Conservation (phyloP, 1,140 invertebrate genomes). For the Agrilus planipennis region DNA sequence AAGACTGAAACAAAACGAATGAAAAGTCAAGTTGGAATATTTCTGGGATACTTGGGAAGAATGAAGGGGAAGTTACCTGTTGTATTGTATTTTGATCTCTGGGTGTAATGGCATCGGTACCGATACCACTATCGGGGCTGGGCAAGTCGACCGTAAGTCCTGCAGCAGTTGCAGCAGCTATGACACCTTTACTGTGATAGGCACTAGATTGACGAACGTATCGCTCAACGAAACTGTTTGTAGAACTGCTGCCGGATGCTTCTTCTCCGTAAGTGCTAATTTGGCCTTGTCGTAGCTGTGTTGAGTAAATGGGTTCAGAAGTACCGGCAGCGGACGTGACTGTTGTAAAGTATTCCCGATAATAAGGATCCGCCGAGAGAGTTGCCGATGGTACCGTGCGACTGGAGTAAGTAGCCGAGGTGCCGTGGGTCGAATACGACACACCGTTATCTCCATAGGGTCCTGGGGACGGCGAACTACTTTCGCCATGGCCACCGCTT, state of each 20-base stretch:
- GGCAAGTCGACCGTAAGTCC: slow-evolving; percentile 82
- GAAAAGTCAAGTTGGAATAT: too few relatives aligned
- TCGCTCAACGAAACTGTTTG: slow-evolving; percentile 38
- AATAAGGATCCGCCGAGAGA: slow-evolving; percentile 37
- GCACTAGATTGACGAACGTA: slow-evolving; percentile 42
- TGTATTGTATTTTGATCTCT: slow-evolving; percentile 76
- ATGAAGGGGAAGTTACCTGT: slow-evolving; percentile 68
- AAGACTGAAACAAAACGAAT: slow-evolving; percentile 59
- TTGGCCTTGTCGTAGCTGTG: slow-evolving; percentile 39
- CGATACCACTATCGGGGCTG: slow-evolving; percentile 84
- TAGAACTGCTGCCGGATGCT: slow-evolving; percentile 30
- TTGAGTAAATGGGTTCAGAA: slow-evolving; percentile 37
- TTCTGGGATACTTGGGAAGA: too few relatives aligned
- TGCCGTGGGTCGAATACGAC: slow-evolving; percentile 40
- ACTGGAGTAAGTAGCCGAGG: slow-evolving; percentile 19
- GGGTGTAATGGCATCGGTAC: slow-evolving; percentile 80
- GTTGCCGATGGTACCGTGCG: slow-evolving; percentile 23
- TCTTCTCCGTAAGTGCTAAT: slow-evolving; percentile 37
- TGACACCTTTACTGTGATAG: slow-evolving; percentile 40
- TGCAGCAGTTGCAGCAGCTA: slow-evolving; percentile 43
- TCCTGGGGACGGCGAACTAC: slow-evolving; percentile 40
- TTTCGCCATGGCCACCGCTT: slow-evolving; percentile 29
- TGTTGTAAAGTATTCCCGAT: slow-evolving; percentile 39
- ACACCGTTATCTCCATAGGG: slow-evolving; percentile 39
- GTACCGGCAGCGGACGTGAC: slow-evolving; percentile 32